Conservation (phyloP, 2,797 vertebrate species). For the Eulemur coronatus region DNA sequence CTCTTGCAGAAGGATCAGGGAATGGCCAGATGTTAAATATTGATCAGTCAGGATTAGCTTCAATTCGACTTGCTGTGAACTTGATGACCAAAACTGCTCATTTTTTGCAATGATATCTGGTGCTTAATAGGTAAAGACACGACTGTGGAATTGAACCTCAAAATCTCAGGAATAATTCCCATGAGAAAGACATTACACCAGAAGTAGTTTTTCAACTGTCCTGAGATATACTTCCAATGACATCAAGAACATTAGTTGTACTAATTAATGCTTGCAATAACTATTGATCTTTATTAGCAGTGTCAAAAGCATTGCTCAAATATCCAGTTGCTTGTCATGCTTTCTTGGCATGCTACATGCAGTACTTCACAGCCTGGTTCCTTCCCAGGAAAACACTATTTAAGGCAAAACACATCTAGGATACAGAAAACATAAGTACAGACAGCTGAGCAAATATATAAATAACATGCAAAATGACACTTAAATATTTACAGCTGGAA, state of each 20-base stretch:
- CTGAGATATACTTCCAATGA: not conserved
- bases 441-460: constrained; percentile 46
- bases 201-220: not conserved
- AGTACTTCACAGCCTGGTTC: not conserved
- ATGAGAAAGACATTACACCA: not conserved
- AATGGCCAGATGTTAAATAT: not conserved
- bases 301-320: not conserved
- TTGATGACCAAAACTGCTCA: not conserved
- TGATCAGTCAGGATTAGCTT: not conserved
- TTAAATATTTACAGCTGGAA: constrained; percentile 10
- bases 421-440: constrained; percentile 28
- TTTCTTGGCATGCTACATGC: not conserved
- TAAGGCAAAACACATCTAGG: constrained; percentile 43
- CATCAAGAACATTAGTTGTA: not conserved
- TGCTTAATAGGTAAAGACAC: not conserved
- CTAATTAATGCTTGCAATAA: constrained; percentile 58
- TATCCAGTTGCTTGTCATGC: not conserved
- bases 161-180: not conserved
- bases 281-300: constrained; percentile 37
- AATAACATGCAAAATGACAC: not conserved
- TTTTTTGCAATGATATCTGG: not conserved
- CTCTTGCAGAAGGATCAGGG: not conserved
- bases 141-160: not conserved
- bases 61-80: not conserved
- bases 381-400: constrained; percentile 25